phyloP scores from a whole-genome alignment of 2,113 vertebrate genomes.

The Tringa solitaria region DNA sequence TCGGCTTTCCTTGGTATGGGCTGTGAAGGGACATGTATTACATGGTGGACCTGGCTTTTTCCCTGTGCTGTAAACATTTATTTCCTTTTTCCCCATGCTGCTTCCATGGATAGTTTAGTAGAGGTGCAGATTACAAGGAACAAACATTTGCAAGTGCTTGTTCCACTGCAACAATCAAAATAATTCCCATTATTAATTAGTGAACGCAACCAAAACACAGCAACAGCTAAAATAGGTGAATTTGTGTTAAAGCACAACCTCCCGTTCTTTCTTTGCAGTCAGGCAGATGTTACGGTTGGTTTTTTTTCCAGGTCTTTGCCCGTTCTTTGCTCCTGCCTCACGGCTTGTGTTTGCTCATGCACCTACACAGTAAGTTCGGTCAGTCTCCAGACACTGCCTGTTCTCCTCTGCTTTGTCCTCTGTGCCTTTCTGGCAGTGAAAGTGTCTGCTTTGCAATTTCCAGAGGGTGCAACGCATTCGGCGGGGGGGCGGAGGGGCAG shows the following conservation, averaged over 20 bases:
- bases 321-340: background rate
- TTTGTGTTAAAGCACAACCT: background rate
- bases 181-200: background rate
- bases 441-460: background rate
- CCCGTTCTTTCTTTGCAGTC: background rate
- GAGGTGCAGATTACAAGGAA: background rate
- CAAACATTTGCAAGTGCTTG: background rate
- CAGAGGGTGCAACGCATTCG: background rate
- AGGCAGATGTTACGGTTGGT: fast-evolving
- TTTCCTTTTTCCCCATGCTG: background rate
- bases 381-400: background rate
- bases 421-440: background rate
- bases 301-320: background rate
- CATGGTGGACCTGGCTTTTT: background rate
- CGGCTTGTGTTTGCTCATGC: fast-evolving
- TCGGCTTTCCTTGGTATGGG: background rate
- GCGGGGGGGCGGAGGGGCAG: fast-evolving
- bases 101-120: background rate
- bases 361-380: background rate
- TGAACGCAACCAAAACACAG: background rate
- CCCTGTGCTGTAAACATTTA: background rate
- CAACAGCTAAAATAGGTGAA: background rate
- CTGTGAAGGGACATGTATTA: background rate
- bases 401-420: background rate
- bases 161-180: background rate